Conservation (phyloP, 2,888 invertebrate species). For the Microctonus brassicae region DNA sequence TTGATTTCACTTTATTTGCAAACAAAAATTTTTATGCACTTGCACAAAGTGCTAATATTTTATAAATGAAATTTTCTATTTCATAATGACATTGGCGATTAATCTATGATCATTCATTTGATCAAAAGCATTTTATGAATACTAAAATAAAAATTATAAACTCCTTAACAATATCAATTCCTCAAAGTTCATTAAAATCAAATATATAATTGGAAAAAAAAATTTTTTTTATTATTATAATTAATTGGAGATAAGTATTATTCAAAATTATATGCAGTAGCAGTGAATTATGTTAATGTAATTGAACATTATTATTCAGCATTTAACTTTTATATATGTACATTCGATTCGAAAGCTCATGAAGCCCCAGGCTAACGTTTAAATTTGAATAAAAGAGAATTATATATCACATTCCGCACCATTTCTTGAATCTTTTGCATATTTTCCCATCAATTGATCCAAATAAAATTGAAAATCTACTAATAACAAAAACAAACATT, state of each 20-base stretch:
- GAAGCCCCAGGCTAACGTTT: no score
- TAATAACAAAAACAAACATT: background rate
- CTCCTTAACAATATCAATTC: background rate
- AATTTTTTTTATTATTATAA: no score
- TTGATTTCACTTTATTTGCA: background rate
- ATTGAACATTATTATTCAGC: no score
- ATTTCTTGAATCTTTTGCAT: no score
- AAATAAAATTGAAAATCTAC: background rate
- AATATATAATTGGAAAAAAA: background rate
- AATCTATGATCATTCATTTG: background rate
- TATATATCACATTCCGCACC: no score
- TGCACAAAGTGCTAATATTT: background rate
- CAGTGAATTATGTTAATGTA: no score
- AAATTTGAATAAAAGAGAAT: no score
- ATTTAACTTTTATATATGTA: no score
- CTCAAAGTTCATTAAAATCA: background rate
- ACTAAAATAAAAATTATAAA: background rate
- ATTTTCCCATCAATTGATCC: background rate
- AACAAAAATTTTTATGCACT: background rate
- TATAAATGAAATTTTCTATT: background rate
- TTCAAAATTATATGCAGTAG: no score
- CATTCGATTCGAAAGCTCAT: no score
- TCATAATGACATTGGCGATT: background rate
- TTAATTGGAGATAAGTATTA: background rate
- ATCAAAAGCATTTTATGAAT: background rate